Conservation (phyloP, 2,113 vertebrate genomes). For the Phrynosoma blainvillii region DNA sequence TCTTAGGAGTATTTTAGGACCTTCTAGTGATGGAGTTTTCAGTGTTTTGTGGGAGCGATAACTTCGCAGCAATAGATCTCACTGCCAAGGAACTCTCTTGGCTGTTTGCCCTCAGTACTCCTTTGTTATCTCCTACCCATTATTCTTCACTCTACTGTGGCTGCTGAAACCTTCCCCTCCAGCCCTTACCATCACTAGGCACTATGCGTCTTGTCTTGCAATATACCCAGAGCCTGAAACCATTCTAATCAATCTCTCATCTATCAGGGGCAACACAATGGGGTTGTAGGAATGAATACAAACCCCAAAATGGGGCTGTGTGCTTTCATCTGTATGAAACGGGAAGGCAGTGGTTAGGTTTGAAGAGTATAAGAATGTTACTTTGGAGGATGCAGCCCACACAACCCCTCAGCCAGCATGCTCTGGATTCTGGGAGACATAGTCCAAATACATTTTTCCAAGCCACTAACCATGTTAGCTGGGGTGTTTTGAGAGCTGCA, state of each 20-base stretch:
- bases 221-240: not conserved
- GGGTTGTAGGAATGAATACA: not conserved
- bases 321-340: not conserved
- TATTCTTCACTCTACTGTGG: not conserved
- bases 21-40: not conserved
- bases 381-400: not conserved
- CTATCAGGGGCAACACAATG: not conserved
- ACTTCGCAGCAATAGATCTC: constrained; percentile 33
- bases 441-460: too few species aligned
- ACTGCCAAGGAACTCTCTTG: not conserved
- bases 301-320: too few species aligned
- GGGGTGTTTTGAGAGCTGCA: too few species aligned
- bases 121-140: not conserved
- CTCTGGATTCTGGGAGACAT: too few species aligned
- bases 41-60: constrained; percentile 8
- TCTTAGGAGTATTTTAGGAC: not conserved
- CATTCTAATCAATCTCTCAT: constrained; percentile 1
- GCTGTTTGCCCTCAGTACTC: rapidly evolving
- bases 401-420: too few species aligned
- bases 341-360: not conserved
- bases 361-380: not conserved
- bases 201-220: not conserved
- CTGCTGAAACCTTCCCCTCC: not conserved
- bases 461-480: too few species aligned
- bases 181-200: not conserved